phyloP scores from a whole-genome alignment of 2,113 vertebrate genomes.

The Megaleporinus macrocephalus region DNA sequence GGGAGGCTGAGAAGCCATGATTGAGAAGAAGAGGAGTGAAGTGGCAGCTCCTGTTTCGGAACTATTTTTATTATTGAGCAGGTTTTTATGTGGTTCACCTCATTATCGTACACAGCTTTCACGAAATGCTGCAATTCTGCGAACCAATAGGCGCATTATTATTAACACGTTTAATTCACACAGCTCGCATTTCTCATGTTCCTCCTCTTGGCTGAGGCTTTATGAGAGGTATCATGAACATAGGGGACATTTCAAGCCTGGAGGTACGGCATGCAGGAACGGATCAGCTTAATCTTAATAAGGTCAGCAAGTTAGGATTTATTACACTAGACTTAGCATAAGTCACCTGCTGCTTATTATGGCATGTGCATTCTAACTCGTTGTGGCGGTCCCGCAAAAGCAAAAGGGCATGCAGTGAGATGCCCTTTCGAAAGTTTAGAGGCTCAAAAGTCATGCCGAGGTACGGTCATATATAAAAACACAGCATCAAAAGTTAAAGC shows the following conservation, averaged over 20 bases:
- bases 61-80: background rate
- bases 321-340: conserved; percentile 39
- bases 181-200: background rate
- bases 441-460: background rate
- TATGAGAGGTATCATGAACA: background rate
- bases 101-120: background rate
- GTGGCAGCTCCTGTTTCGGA: background rate
- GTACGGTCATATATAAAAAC: background rate
- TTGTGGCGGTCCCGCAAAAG: background rate
- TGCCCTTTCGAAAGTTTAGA: background rate
- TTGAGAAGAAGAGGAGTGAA: conserved; percentile 5
- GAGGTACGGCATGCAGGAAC: conserved; percentile 2
- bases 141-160: background rate
- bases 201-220: background rate
- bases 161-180: background rate
- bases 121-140: background rate
- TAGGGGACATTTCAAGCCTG: background rate
- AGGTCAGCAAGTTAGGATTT: conserved; percentile 36
- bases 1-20: conserved; percentile 9
- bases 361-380: conserved; percentile 7
- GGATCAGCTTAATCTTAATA: conserved; percentile 36
- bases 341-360: conserved; percentile 17
- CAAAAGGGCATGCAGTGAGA: background rate
- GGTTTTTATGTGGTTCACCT: background rate
- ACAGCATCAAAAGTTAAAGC: background rate